Conservation (phyloP, 35 echinoderm and acorn worm genomes). For the Anneissia japonica region DNA sequence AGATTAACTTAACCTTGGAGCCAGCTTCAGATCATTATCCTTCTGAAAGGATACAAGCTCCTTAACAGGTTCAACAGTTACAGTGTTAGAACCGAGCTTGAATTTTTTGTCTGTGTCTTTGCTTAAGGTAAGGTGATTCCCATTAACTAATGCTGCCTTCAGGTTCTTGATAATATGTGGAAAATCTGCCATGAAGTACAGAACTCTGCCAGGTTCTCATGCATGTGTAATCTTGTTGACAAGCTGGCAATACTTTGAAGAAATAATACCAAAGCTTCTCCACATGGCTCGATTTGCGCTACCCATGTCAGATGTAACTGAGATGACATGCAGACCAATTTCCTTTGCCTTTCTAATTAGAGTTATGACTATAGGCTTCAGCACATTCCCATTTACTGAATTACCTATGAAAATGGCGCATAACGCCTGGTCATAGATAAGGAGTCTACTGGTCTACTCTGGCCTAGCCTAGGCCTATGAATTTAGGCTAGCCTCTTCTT, state of each 20-base stretch:
- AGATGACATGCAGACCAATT: slow-evolving; percentile 45
- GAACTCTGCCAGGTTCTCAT: not conserved
- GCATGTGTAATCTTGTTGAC: slow-evolving; percentile 36
- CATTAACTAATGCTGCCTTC: slow-evolving; percentile 50
- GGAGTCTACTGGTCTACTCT: no score
- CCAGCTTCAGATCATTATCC: slow-evolving; percentile 21
- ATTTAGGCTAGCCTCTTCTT: no score
- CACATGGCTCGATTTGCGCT: slow-evolving; percentile 52
- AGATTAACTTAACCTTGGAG: not conserved
- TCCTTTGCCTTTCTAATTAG: no score
- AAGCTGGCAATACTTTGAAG: not conserved
- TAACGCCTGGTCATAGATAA: no score
- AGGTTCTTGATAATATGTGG: slow-evolving; percentile 43
- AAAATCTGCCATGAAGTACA: slow-evolving; percentile 52
- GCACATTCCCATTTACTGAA: no score
- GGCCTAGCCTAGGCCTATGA: no score
- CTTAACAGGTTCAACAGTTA: slow-evolving; percentile 9
- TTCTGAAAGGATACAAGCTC: slow-evolving; percentile 10
- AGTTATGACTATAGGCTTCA: no score
- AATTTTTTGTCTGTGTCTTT: not conserved
- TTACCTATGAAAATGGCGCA: no score
- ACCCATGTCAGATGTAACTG: slow-evolving; percentile 43
- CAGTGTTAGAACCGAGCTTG: not conserved
- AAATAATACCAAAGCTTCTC: slow-evolving; percentile 35
- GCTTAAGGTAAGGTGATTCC: slow-evolving; percentile 9